phyloP scores from a whole-genome alignment of 2,888 invertebrate species.

The Molorchus minor region DNA sequence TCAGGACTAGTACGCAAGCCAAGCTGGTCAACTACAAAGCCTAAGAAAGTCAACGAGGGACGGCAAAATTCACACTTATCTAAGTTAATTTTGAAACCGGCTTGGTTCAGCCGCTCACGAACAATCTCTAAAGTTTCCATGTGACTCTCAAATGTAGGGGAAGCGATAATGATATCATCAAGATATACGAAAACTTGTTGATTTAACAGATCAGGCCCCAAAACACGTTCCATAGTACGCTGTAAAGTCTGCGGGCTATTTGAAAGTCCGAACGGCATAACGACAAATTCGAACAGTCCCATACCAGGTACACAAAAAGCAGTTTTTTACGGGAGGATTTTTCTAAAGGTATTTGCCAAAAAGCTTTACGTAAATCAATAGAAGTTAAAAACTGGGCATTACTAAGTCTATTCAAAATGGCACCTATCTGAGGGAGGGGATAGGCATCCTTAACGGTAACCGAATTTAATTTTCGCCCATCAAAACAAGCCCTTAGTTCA shows the following conservation, averaged over 20 bases:
- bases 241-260: slow-evolving; percentile 6
- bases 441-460: slow-evolving; percentile 50
- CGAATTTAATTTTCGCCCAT: slow-evolving; percentile 49
- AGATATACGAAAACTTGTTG: background rate
- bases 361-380: no score
- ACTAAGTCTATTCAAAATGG: slow-evolving; percentile 47
- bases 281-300: slow-evolving; percentile 7
- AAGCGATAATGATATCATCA: no score
- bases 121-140: background rate
- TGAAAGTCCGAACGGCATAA: no score
- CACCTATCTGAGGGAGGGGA: slow-evolving; percentile 47
- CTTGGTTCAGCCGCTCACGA: background rate
- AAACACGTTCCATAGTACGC: background rate
- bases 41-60: background rate
- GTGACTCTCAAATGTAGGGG: background rate
- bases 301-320: slow-evolving; percentile 7
- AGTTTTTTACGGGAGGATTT: slow-evolving; percentile 9
- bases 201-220: background rate
- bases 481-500: slow-evolving; percentile 48
- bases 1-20: background rate
- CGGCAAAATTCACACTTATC: background rate
- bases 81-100: background rate
- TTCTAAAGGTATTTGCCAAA: no score
- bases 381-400: slow-evolving; percentile 48
- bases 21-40: background rate